Evolutionary conservation across 1,140 invertebrate species (phyloP), one percentile per base, ranked within the genome.

Genomic region (Anoplolepis gracilipes): DNA sequence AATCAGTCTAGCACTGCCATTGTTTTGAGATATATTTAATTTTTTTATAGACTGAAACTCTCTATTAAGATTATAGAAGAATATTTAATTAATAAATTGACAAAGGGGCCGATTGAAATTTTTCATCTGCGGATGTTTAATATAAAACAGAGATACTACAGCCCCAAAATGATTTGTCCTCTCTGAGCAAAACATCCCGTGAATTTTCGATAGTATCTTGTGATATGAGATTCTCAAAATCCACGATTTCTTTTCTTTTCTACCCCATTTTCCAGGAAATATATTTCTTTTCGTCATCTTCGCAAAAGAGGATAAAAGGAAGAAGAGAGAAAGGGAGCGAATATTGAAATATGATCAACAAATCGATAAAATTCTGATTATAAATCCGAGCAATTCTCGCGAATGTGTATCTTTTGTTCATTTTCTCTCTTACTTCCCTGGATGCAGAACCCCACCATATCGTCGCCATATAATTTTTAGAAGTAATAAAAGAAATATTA

Each of bases 381-480:
- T 69, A 8, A 55, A 28, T 1, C 25, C 28, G 25, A 46, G n/a
- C 28, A 10, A 84, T 76, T 70, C 33, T 39, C 33, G 22, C 11
- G 6, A 55, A 64, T 49, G 19, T 19, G 5, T 28, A 30, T 7
- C 19, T 62, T 10, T 57, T 57, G 30, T 55, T n/a, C 22, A 19
- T 53, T 39, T 84, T 55, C 30, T 84, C 53, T 59, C 81, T 79
- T 53, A 36, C 53, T 87, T 85, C 65, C 65, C 73, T 85, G n/a
- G 22, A 84, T 61, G 72, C 46, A 77, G 19, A 72, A 87, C 6
- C 84, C 84, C 87, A 90, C 73, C 88, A 91, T 85, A 91, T 90
- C 90, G 87, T 88, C 89, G 90, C 86, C 89, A 92, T 92, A 92
- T 90, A 92, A 92, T 92, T 92, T 92, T 90, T 92, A 91, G 87